These are phyloP conservation scores for Marasmarcha lunaedactyla DNA, from an alignment of 2,888 invertebrate species.

Conservation along the genomic window DNA sequence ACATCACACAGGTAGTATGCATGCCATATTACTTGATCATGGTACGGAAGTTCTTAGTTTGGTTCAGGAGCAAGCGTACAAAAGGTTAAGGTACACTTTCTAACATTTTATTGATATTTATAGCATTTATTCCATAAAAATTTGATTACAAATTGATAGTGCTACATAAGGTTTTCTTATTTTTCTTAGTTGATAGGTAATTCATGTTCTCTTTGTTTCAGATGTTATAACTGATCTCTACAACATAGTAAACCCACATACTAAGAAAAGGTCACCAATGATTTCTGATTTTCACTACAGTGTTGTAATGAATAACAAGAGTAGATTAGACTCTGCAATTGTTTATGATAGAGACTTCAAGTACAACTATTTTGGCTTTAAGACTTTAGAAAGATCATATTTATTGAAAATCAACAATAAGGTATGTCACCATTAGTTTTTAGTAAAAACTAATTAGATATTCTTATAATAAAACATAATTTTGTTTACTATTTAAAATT, in stretches of 20 bases:
- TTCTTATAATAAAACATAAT: background rate
- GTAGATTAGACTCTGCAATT: constrained; percentile 91
- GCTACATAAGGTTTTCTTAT: too few relatives aligned
- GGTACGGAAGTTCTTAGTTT: too few relatives aligned
- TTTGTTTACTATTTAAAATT: too few relatives aligned
- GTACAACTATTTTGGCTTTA: constrained; percentile 99
- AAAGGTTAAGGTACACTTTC: too few relatives aligned
- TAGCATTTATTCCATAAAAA: too few relatives aligned
- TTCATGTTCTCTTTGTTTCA: constrained; percentile 38
- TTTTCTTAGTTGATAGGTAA: too few relatives aligned
- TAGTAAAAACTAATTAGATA: too few relatives aligned
- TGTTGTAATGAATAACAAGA: constrained; percentile 88
- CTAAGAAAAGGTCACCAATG: constrained; percentile 81
- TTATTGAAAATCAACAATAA: constrained; percentile 91
- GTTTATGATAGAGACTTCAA: constrained; percentile 97
- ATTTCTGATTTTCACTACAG: constrained; percentile 86
- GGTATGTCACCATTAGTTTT: constrained; percentile 38
- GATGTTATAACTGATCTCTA: constrained; percentile 93
- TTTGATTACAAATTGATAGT: too few relatives aligned
- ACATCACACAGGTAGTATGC: too few relatives aligned
- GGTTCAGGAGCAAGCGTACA: too few relatives aligned
- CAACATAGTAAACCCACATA: constrained; percentile 79
- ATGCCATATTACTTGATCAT: too few relatives aligned
- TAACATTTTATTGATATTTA: too few relatives aligned
- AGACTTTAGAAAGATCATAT: constrained; percentile 96